A percentile compares a stretch with the other conserved stretches of the same genome.
These are phyloP conservation scores for Prionailurus bengalensis DNA, from an alignment of 2,113 vertebrate species.

Conservation along the genomic window DNA sequence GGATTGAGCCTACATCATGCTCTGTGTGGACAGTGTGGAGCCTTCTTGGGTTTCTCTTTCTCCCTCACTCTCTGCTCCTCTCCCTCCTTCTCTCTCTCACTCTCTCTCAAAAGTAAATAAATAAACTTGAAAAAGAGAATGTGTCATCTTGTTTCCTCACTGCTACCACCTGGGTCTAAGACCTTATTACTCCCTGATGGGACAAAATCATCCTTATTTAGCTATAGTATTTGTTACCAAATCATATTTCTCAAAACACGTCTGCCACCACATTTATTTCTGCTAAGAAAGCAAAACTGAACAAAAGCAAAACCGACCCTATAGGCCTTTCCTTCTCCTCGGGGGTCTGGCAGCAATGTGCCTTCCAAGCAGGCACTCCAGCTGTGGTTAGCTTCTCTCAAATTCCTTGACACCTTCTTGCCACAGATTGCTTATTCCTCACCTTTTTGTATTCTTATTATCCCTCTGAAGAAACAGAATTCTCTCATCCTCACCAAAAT, in stretches of 20 bases:
- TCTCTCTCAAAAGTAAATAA: too few species aligned
- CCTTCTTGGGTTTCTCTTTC: too few species aligned
- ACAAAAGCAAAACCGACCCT: background rate
- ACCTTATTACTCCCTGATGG: background rate
- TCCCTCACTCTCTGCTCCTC: too few species aligned
- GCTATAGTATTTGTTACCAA: background rate
- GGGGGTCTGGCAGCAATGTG: background rate
- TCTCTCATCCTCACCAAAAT: conserved; percentile 12
- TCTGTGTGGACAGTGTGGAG: too few species aligned
- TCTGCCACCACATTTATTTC: background rate
- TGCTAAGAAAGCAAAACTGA: background rate
- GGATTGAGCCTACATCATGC: too few species aligned
- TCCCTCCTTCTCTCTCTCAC: too few species aligned
- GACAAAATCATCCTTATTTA: background rate
- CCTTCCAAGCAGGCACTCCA: background rate
- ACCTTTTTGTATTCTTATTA: background rate
- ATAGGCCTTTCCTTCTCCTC: background rate
- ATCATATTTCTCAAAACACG: background rate
- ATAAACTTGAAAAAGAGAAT: too few species aligned
- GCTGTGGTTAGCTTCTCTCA: background rate
- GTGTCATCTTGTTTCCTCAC: background rate
- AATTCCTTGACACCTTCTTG: background rate
- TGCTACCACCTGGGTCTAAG: background rate
- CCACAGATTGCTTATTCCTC: background rate
- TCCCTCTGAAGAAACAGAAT: background rate